Evolutionary conservation across 2,797 vertebrate species (phyloP).

Genomic region (Lemur catta): DNA sequence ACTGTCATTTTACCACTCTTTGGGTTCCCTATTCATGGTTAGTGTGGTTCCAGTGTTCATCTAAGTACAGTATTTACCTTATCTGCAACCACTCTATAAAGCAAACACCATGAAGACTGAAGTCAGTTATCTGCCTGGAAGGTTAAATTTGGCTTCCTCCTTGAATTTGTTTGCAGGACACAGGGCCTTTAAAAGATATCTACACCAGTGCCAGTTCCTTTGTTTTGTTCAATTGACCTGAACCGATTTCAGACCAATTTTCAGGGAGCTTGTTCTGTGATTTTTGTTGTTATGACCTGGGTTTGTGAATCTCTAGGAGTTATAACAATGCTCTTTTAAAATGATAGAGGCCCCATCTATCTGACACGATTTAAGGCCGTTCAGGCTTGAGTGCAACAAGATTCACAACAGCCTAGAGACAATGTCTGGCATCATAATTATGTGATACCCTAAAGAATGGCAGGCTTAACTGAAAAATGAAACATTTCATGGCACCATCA

Average conservation of each 20-base stretch:
- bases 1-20: neutral
- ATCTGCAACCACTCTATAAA: neutral
- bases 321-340: neutral
- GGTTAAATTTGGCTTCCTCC: neutral
- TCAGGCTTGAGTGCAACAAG: neutral
- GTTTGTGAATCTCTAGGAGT: neutral
- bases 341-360: neutral
- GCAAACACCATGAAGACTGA: neutral
- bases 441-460: neutral
- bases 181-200: neutral
- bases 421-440: neutral
- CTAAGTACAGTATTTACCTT: neutral
- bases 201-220: neutral
- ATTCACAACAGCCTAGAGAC: neutral
- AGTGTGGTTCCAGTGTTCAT: neutral
- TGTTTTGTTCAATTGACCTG: neutral
- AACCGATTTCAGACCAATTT: neutral
- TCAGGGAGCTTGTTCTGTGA: neutral
- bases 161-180: conserved; percentile 4
- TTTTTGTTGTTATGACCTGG: neutral
- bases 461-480: conserved; percentile 49
- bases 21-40: neutral
- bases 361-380: neutral
- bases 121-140: neutral
- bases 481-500: neutral